Conservation (phyloP, 2,797 vertebrate species). For the Takifugu ocellatus region DNA sequence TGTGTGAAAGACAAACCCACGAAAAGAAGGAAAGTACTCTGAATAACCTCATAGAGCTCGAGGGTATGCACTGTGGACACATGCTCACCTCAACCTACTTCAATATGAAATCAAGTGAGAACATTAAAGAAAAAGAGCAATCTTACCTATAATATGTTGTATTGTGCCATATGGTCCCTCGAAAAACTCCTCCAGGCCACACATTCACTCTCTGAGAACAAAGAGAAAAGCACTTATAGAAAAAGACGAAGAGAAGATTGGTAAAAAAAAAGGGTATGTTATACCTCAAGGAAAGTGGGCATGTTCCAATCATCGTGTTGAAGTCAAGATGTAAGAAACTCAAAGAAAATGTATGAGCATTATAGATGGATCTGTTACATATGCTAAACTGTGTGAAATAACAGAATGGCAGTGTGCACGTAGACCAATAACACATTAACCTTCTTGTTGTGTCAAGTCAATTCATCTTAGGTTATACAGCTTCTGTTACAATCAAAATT, state of each 20-base stretch:
- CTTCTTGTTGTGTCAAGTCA: background rate
- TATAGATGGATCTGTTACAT: background rate
- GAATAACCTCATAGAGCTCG: too few species aligned
- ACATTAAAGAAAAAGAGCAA: background rate
- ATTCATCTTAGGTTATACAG: too few species aligned
- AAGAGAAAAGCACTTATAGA: constrained; percentile 28
- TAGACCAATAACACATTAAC: background rate
- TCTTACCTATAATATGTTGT: constrained; percentile 69
- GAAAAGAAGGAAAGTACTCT: too few species aligned
- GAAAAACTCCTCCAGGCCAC: constrained; percentile 50
- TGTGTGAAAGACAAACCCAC: too few species aligned
- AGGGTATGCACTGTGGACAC: too few species aligned
- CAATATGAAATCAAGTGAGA: background rate
- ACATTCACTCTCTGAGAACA: constrained; percentile 47
- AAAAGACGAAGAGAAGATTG: constrained; percentile 8
- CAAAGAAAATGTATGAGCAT: background rate
- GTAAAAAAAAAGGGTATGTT: background rate
- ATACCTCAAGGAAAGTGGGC: background rate
- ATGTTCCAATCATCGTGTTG: background rate
- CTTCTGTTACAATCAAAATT: too few species aligned
- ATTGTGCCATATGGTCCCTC: constrained; percentile 71
- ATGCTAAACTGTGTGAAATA: too few species aligned
- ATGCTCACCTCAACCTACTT: background rate
- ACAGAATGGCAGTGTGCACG: background rate
- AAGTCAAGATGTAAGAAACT: background rate